Base-by-base conservation (phyloP, 1,140 invertebrate species). In the Atta cephalotes region DNA sequence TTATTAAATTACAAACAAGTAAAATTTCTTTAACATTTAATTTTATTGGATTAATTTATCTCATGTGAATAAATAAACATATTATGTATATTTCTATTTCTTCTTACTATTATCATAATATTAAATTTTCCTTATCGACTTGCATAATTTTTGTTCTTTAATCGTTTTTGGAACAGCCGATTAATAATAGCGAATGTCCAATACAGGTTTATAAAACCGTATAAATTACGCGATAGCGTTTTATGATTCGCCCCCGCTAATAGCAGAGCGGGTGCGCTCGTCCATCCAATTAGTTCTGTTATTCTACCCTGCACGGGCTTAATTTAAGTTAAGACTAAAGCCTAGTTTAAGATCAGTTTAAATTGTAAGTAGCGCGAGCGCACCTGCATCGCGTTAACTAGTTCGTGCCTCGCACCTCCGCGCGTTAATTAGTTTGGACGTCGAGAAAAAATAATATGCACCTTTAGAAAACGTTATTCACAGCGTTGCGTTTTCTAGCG, bases 371-470 rank as follows among this genome's bases (percentile, higher is more conserved):
- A 65, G 66, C 45, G 56, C 85, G 62, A 66, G 80, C 78, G 56
- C 86, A 87, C 86, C 86, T 87, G 86, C 79, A 87, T 70, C 86
- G 51, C 86, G 86, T 58, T 87, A 87, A 87, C 62, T 85, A 87
- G 63, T 74, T 87, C 21, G 60, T 82, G 71, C 80, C 68, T 72
- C 45, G 62, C 62, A 51, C 68, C 35, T 70, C 28, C 21, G 62
- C 65, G 53, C 78, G 65, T 60, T 80, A 80, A 80, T 86, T 80
- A 77, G 76, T 65, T 79, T 62, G 85, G 39, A 51, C 85, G 85
- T 58, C 77, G 62, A 70, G 85, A 79, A 85, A 58, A 85, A 85
- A 85, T 78, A 85, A 79, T 78, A 85, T 63, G 76, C 72, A 66
- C 62, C 35, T 78, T 78, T 66, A 85, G 62, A 79, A 66, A 79